Evolutionary conservation across 2,888 invertebrate species (phyloP), one percentile per base, ranked within the genome.

Genomic region (Brachylomia viminalis): DNA sequence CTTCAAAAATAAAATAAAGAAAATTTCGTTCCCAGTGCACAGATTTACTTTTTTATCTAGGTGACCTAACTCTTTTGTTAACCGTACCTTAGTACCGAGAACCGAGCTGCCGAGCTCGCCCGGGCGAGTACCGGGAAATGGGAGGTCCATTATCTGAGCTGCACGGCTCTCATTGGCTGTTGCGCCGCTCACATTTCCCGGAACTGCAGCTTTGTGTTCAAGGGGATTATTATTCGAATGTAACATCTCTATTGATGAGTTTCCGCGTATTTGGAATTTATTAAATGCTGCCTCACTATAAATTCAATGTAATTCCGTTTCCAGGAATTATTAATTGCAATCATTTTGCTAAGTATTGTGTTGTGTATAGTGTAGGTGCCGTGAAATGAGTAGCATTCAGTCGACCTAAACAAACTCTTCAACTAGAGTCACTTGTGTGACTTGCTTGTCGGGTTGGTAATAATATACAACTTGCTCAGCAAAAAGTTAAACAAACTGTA

Each of bases 171-270:
- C 70, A 77, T 65, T 84, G 66, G 72, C 27, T 49, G 59, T 54
- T 67, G 66, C 81, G 15, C 6, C 8, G 33, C 38, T 52, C 20
- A 54, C 38, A 52, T 80, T 75, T 75, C 82, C 42, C 20, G n/a
- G 71, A 80, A 84, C 58, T 76, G 30, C 64, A 81, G 42, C 49
- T 73, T 84, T 84, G 66, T 72, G 59, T 65, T 67, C 56, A 72
- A 71, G 23, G 7, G 33, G 56, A 66, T 76, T 79, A 78, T 66
- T 66, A 66, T 61, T 73, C 30, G 56, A 72, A 83, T 62, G 20
- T 59, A 62, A 66, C 15, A 45, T 66, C 54, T 72, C 52, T 61
- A 77, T 75, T 58, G 0, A 38, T 74, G 47, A 64, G 68, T 45
- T 76, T 82, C 58, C 64, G 27, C 27, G 56, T 52, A 81, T 80